These are phyloP conservation scores for Drosophila heteroneura DNA, from an alignment of 2,888 invertebrate genomes.

Conservation along the genomic window DNA sequence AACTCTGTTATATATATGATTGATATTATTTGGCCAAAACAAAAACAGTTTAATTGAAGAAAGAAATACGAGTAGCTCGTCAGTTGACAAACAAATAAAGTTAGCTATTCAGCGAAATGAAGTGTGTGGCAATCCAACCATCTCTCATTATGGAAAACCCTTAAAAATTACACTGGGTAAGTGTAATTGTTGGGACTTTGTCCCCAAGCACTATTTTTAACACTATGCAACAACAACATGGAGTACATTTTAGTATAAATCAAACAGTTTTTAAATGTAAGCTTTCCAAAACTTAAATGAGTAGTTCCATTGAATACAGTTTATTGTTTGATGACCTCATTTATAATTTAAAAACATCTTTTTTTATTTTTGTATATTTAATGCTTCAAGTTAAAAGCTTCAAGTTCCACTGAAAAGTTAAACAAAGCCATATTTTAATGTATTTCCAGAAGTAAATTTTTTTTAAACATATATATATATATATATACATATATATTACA, in stretches of 20 bases:
- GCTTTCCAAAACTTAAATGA: neutral
- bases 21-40: constrained; percentile 31
- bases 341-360: accelerated
- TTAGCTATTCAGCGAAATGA: neutral
- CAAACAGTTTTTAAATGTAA: neutral
- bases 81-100: neutral
- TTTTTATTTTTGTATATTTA: neutral
- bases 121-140: neutral
- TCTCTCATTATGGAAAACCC: neutral
- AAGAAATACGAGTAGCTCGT: neutral
- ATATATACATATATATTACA: neutral
- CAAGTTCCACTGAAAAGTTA: neutral
- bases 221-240: neutral
- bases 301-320: neutral
- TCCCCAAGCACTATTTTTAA: neutral
- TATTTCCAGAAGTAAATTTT: neutral
- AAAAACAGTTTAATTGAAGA: constrained; percentile 43
- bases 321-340: neutral
- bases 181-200: neutral
- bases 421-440: neutral
- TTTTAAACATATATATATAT: neutral
- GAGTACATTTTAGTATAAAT: neutral
- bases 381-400: neutral
- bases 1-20: constrained; percentile 25
- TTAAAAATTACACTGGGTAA: neutral